phyloP scores from a whole-genome alignment of 2,888 invertebrate genomes.

The Aspidiotus destructor region DNA sequence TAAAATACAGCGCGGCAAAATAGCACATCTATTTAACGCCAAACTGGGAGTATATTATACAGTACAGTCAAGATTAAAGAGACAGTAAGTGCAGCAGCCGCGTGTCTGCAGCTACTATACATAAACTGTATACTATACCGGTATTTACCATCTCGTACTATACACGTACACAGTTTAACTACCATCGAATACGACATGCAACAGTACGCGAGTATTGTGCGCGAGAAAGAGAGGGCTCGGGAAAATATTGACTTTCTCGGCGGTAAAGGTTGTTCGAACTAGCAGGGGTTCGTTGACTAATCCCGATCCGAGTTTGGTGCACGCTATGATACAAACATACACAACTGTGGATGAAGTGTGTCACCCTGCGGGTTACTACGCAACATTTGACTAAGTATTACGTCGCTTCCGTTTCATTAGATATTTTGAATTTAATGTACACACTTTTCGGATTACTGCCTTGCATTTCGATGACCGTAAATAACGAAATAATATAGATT shows the following conservation, averaged over 20 bases:
- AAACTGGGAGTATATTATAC: too few relatives aligned
- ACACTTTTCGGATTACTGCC: conserved; percentile 18
- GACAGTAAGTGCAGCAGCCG: too few relatives aligned
- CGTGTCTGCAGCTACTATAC: too few relatives aligned
- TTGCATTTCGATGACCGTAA: neutral
- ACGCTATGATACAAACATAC: conserved; percentile 2
- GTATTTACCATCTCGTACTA: neutral
- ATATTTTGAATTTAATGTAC: conserved; percentile 18
- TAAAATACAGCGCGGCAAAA: too few relatives aligned
- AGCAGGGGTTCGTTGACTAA: neutral
- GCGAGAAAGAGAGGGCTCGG: conserved; percentile 2
- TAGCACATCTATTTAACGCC: too few relatives aligned
- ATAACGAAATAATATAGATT: neutral
- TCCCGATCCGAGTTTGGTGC: conserved; percentile 1
- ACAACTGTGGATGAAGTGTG: neutral
- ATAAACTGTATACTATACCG: too few relatives aligned
- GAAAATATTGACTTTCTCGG: neutral
- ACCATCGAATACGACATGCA: neutral
- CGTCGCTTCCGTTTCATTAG: conserved; percentile 30
- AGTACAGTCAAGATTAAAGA: too few relatives aligned
- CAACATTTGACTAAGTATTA: conserved; percentile 7
- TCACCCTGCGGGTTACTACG: conserved; percentile 22
- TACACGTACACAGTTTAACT: neutral
- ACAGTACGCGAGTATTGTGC: neutral
- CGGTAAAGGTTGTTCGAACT: conserved; percentile 3